Evolutionary conservation across 2,113 vertebrate species (phyloP), one percentile per base, ranked within the genome.

Genomic region (Panthera tigris): DNA sequence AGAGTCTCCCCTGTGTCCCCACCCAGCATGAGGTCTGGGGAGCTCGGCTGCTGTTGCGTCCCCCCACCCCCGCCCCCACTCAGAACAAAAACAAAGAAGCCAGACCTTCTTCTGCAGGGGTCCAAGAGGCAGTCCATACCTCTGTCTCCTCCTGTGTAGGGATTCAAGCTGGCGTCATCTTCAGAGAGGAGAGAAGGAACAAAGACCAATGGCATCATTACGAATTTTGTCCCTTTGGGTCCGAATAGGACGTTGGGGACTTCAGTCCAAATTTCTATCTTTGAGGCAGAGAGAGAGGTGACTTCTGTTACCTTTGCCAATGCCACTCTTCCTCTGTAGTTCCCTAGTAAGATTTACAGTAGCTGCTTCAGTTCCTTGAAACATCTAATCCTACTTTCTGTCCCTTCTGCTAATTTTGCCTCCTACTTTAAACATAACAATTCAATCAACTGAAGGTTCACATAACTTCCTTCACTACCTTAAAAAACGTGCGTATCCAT

Each of bases 111-210:
- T 45, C 7, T 45, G 45, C 45, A 45, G 45, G 45, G 7, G 45
- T 45, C 45, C 1, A 1, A 45, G 45, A 45, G 45, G 45, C 45
- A 45, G 45, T 45, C 45, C 45, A 45, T 45, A 45, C 45, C 45
- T 45, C 57, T 2, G 71, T 98, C 98, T 16, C 98, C 97, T 92
- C 98, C 98, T 23, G 92, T 96, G 2, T 98, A 96, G 95, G 99
- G 98, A 29, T 86, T 98, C 95, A 92, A 97, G 97, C 99, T 99
- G 1, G 99, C 99, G 41, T 99, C 99, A 55, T 99, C 99, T 99
- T 92, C 69, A 98, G 89, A 79, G 88, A 92, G 90, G 69, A 4
- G 29, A 83, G 52, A 79, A 65, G 12, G 29, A 14, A 31, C 19
- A n/a, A n/a, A 41, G 57, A 52, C 39, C 33, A 36, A 25, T 0